Evolutionary conservation across 2,888 invertebrate genomes (phyloP).

Genomic region (Sesia bembeciformis): DNA sequence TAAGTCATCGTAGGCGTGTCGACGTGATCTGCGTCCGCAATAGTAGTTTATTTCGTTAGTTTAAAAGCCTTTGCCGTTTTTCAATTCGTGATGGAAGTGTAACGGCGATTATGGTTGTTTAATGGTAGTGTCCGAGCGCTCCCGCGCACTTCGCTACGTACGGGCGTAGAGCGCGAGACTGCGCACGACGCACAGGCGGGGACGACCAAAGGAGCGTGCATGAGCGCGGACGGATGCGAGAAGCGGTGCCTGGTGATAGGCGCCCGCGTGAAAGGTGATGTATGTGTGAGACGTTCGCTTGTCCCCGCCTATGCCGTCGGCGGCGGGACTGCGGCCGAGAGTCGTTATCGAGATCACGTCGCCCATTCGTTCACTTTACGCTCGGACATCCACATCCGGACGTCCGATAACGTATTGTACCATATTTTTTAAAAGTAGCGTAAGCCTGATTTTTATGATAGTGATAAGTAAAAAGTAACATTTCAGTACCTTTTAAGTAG

Average conservation of each 20-base stretch:
- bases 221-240: slow-evolving; percentile 58
- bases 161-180: slow-evolving; percentile 31
- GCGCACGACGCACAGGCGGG: slow-evolving; percentile 59
- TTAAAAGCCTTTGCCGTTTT: slow-evolving; percentile 63
- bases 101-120: slow-evolving; percentile 61
- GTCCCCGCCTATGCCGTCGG: slow-evolving; percentile 65
- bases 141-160: slow-evolving; percentile 42
- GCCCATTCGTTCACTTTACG: slow-evolving; percentile 70
- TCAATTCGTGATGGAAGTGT: slow-evolving; percentile 41
- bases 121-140: slow-evolving; percentile 54
- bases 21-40: slow-evolving; percentile 66
- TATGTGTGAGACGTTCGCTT: slow-evolving; percentile 57
- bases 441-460: slow-evolving; percentile 66
- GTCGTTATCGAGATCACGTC: slow-evolving; percentile 68
- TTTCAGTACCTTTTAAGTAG: slow-evolving; percentile 72
- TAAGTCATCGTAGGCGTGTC: slow-evolving; percentile 47
- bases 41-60: slow-evolving; percentile 67
- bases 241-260: slow-evolving; percentile 25
- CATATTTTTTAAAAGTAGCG: slow-evolving; percentile 64
- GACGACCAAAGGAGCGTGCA: slow-evolving; percentile 64
- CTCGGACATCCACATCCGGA: slow-evolving; percentile 45
- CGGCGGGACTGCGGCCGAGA: slow-evolving; percentile 63
- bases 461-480: slow-evolving; percentile 64
- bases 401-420: slow-evolving; percentile 64
- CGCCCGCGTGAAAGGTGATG: slow-evolving; percentile 30